These are phyloP conservation scores for Spatulosminthurus flaviceps DNA, from an alignment of 2,888 invertebrate genomes.

Conservation along the genomic window DNA sequence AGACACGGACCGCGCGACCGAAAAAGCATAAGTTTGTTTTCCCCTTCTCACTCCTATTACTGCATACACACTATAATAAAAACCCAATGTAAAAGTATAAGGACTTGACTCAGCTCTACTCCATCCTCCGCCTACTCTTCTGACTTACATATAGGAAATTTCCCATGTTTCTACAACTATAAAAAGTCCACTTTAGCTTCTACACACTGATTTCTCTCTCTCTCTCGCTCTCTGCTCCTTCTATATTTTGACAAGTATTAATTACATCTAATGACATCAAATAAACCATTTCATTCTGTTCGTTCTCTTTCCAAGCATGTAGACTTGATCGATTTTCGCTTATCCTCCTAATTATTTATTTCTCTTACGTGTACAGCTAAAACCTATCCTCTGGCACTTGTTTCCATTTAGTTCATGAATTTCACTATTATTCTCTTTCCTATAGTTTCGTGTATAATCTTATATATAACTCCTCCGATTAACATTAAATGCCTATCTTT, in stretches of 20 bases:
- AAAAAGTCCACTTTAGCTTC: constrained; percentile 21
- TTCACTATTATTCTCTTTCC: too few relatives aligned
- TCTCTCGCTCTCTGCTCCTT: neutral
- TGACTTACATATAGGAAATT: neutral
- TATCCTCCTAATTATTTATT: constrained; percentile 46
- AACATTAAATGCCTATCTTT: too few relatives aligned
- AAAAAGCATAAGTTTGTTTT: constrained; percentile 34
- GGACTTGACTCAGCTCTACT: neutral
- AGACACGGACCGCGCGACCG: neutral
- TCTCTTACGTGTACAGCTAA: neutral
- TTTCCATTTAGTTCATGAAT: too few relatives aligned
- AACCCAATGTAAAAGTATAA: neutral
- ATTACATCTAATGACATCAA: constrained; percentile 48
- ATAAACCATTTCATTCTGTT: constrained; percentile 36
- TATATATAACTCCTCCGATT: too few relatives aligned
- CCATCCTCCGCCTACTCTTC: neutral
- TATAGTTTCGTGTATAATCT: too few relatives aligned
- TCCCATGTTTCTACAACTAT: neutral
- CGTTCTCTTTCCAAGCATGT: neutral
- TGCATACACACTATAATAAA: neutral
- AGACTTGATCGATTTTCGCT: constrained; percentile 47
- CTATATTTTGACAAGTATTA: constrained; percentile 50
- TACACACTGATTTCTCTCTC: constrained; percentile 24
- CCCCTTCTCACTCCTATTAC: neutral
- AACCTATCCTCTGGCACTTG: neutral